Percentiles rank a stretch among this genome's conserved stretches.
phyloP scores from a whole-genome alignment of 1,140 invertebrate species.

The Magallana ariakensis region DNA sequence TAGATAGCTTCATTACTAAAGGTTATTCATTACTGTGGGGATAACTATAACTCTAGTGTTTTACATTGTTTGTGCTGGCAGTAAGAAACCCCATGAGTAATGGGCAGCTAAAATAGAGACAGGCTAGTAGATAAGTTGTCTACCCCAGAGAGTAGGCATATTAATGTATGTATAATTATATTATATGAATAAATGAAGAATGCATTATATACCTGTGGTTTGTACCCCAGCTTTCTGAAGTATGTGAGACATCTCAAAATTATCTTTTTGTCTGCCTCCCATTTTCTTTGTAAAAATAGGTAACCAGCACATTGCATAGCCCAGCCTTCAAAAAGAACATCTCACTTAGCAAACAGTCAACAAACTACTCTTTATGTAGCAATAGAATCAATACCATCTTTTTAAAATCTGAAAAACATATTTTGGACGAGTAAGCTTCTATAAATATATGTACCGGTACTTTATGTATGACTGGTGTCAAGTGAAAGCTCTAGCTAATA shows the following conservation, averaged over 20 bases:
- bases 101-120: too few species aligned
- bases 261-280: conserved; percentile 87
- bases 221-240: conserved; percentile 84
- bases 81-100: background rate
- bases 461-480: too few species aligned
- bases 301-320: conserved; percentile 93
- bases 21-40: too few species aligned
- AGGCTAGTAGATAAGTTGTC: too few species aligned
- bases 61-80: background rate
- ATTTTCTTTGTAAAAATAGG: conserved; percentile 90
- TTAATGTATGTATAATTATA: background rate
- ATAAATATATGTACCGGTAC: too few species aligned
- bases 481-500: too few species aligned
- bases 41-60: background rate
- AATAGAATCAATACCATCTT: too few species aligned
- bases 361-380: too few species aligned
- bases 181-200: background rate
- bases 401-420: too few species aligned
- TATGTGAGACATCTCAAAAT: conserved; percentile 87
- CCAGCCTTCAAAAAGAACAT: conserved; percentile 83
- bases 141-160: background rate
- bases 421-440: too few species aligned
- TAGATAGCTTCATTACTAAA: too few species aligned
- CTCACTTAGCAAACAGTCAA: too few species aligned
- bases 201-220: conserved; percentile 74